phyloP scores from a whole-genome alignment of 2,113 vertebrate genomes.

The Amblyopsis rosae region DNA sequence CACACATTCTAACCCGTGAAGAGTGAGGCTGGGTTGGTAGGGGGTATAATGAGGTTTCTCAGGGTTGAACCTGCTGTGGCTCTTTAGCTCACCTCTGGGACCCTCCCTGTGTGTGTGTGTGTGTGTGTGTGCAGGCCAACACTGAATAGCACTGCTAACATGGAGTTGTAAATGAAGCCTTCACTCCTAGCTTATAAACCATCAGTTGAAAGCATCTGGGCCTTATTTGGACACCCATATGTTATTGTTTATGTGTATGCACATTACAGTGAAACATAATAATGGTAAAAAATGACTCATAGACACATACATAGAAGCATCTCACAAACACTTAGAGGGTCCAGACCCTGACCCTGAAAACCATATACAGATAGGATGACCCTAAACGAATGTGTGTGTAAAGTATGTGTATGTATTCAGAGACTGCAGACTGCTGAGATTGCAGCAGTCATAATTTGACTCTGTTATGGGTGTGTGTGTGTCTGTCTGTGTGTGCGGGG shows the following conservation, averaged over 20 bases:
- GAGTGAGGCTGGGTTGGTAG: constrained; percentile 29
- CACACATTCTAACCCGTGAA: constrained; percentile 39
- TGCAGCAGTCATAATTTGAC: constrained; percentile 32
- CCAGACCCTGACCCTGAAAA: not conserved
- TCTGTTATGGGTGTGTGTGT: constrained; percentile 38
- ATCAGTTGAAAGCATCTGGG: too few species aligned
- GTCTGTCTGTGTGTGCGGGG: constrained; percentile 28
- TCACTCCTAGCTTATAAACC: too few species aligned
- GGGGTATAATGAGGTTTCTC: constrained; percentile 35
- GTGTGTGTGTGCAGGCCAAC: constrained; percentile 21
- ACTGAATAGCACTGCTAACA: not conserved
- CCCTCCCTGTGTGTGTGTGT: constrained; percentile 11
- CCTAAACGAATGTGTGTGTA: not conserved
- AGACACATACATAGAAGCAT: too few species aligned
- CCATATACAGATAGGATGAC: too few species aligned
- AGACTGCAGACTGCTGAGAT: not conserved
- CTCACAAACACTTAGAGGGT: too few species aligned
- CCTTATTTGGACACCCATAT: too few species aligned
- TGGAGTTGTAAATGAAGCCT: too few species aligned
- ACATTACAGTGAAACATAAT: too few species aligned
- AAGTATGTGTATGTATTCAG: not conserved
- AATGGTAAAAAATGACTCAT: too few species aligned
- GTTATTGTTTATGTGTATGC: too few species aligned
- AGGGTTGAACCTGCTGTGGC: constrained; percentile 20
- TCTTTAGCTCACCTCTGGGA: constrained; percentile 42